Evolutionary conservation across 2,797 vertebrate genomes (phyloP), one percentile per base, ranked within the genome.

Genomic region (Fringilla coelebs): DNA sequence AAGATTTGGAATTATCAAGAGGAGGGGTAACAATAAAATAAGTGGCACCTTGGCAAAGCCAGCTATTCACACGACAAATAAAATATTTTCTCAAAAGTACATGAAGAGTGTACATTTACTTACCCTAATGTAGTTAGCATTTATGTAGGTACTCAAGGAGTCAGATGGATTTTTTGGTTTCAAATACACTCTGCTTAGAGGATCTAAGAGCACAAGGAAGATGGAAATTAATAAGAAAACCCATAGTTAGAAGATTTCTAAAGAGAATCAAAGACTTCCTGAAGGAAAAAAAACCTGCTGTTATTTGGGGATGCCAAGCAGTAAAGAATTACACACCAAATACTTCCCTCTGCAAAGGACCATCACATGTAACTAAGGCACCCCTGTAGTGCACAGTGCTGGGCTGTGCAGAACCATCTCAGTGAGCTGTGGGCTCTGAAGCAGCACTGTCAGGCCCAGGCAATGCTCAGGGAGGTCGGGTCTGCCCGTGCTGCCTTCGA

Each of bases 91-190:
- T 89, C 77, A 91, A 90, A 95, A 93, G 36, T 65, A 91, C 60
- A 94, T 34, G 58, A 90, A 89, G 45, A 67, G 13, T 31, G 54
- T 91, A 58, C 40, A 72, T 95, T 95, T 82, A 98, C 98, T 98
- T 97, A 99, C 99, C 97, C 98, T 98, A 89, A 99, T 98, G 97
- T 99, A 99, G 98, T 99, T 99, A 81, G 99, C 99, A 88, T 99
- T 99, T 96, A 99, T 99, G 97, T 99, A 99, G 96, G 98, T 99
- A 96, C 98, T 98, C 96, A 99, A 97, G 51, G 97, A 97, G 97
- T 99, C 98, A 38, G 98, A 98, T 95, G 97, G 97, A 94, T 97
- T 98, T 98, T 98, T 99, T 86, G 98, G 98, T 98, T 98, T 99
- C 97, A 99, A 98, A 94, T 98, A 98, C 65, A 99, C 99, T 98